A percentile compares a stretch with the other conserved stretches of the same genome.
These are phyloP conservation scores for Strigamia transsilvanica DNA, from an alignment of 2,888 invertebrate genomes.

Conservation along the genomic window DNA sequence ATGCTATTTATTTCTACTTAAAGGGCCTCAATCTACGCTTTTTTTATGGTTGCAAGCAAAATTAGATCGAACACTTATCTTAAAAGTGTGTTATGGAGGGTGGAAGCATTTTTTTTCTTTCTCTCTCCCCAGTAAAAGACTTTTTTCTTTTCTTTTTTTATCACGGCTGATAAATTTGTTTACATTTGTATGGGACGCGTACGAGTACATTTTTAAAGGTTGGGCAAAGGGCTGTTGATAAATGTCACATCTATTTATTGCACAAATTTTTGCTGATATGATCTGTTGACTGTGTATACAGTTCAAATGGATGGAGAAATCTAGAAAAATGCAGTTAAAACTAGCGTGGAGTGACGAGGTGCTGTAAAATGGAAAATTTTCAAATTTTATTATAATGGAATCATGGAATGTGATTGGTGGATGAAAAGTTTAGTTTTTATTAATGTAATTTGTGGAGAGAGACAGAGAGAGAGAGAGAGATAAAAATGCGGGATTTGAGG, in stretches of 20 bases:
- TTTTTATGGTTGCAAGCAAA: neutral
- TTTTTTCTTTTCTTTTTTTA: neutral
- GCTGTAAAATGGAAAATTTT: no score
- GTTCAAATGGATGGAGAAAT: slow-evolving; percentile 6
- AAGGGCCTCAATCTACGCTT: slow-evolving; percentile 1
- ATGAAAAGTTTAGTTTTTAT: no score
- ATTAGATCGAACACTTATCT: slow-evolving; percentile 29
- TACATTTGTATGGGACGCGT: neutral
- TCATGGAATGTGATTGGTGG: no score
- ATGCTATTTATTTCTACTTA: slow-evolving; percentile 41
- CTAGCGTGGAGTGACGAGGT: neutral
- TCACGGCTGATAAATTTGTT: slow-evolving; percentile 32
- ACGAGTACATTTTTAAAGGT: slow-evolving; percentile 14
- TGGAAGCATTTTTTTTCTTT: neutral
- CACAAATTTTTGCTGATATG: slow-evolving; percentile 28
- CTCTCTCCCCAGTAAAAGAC: neutral
- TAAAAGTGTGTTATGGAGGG: neutral
- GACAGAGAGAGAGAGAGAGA: no score
- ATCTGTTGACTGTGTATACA: slow-evolving; percentile 26
- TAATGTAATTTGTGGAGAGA: no score
- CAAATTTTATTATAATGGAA: no score
- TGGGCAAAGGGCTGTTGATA: slow-evolving; percentile 21
- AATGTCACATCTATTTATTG: slow-evolving; percentile 47
- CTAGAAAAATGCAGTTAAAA: slow-evolving; percentile 29
- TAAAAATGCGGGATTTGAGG: no score